Evolutionary conservation across 2,888 invertebrate species (phyloP), one percentile per base, ranked within the genome.

Genomic region (Hydropsyche betteni): DNA sequence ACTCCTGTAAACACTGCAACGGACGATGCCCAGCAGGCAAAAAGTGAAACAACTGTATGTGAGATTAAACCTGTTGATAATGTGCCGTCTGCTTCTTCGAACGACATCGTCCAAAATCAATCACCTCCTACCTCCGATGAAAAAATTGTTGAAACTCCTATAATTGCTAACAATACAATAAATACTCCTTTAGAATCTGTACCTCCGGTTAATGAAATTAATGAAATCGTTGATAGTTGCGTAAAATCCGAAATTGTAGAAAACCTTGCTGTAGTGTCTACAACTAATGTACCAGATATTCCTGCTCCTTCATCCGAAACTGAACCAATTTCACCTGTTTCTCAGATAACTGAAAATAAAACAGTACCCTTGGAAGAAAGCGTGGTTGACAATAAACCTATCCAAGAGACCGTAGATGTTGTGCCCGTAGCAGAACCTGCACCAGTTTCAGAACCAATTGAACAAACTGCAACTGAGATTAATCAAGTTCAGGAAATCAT

Each of bases 221-320:
- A 72, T 52, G 75, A 53, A 75, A 53, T 61, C 76, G 50, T 36
- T 69, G 52, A 72, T n/a, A 72, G 14, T 61, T 36, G 14, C 36
- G 52, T 58, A n/a, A 33, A 10, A 38, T 58, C 55, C 38, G 34
- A 72, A 33, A 24, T 70, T 5, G 71, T 75, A 75, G 77, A 77
- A 61, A 78, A 79, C 64, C 69, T 79, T 79, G 79, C 79, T 79
- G 79, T 79, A 79, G 79, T 79, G 79, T 78, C 79, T 78, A 61
- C 77, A 74, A 70, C 51, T 69, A 74, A 76, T 44, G 44, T 44
- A 75, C 69, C 69, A 52, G 64, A 74, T 52, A 38, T 38, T 70
- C 73, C 69, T 24, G 33, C 73, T n/a, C 72, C 72, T 38, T 36
- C 55, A 58, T 34, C 72, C 44, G 58, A 74, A 55, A 14, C 68